Base-by-base conservation (phyloP, 1,140 invertebrate genomes). In the Alviniconcha marisindica region DNA sequence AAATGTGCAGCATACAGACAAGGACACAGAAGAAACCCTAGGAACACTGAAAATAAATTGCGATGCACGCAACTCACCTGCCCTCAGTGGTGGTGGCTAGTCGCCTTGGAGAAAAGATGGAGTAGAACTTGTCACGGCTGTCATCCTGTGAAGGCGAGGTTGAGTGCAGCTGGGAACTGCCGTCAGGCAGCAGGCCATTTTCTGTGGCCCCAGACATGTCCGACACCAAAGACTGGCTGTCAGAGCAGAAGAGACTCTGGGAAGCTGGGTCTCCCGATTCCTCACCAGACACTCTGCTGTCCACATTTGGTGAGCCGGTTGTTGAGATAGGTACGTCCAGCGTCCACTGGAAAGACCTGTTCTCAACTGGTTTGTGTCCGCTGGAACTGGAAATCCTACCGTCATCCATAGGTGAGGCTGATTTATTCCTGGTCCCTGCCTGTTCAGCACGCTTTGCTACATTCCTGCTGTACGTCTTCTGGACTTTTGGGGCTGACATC, bases 381-480 rank as follows among this genome's bases (percentile, higher is more conserved):
- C n/a, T n/a, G n/a, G n/a, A n/a, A n/a, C n/a, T n/a, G n/a, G n/a
- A n/a, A n/a, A n/a, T n/a, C n/a, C n/a, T n/a, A n/a, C n/a, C n/a
- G n/a, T n/a, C n/a, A n/a, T n/a, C n/a, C n/a, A n/a, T n/a, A n/a
- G n/a, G n/a, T n/a, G n/a, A n/a, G n/a, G n/a, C n/a, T n/a, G n/a
- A n/a, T n/a, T n/a, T n/a, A n/a, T n/a, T n/a, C n/a, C n/a, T n/a
- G n/a, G n/a, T n/a, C n/a, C n/a, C n/a, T n/a, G n/a, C n/a, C n/a
- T n/a, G n/a, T n/a, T n/a, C n/a, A n/a, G n/a, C n/a, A n/a, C n/a
- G n/a, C n/a, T n/a, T n/a, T n/a, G n/a, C n/a, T n/a, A n/a, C n/a
- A n/a, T 71, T 77, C 24, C 60, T 81, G 28, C 51, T 42, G 33
- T 51, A n/a, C 1, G 40, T 31, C 48, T 79, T 82, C 69, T 85